Evolutionary conservation across 2,113 vertebrate genomes (phyloP).

Genomic region (Pollimyrus isidori): DNA sequence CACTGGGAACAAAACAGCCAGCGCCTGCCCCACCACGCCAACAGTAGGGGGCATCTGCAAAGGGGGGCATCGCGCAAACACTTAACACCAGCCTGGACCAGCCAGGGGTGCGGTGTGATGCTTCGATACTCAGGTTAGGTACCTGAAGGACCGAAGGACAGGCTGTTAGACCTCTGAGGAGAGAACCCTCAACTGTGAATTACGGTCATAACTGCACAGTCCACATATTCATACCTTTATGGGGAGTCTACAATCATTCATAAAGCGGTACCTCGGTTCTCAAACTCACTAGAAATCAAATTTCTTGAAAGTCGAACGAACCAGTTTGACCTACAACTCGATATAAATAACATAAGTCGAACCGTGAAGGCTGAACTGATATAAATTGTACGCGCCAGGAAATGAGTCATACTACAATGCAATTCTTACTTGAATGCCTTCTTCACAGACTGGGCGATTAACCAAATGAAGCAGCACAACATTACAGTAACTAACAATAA

Average conservation of each 20-base stretch:
- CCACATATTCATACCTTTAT: background rate
- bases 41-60: background rate
- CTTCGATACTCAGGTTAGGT: background rate
- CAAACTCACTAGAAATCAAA: too few species aligned
- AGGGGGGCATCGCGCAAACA: background rate
- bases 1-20: slow-evolving; percentile 11
- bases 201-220: background rate
- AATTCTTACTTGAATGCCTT: too few species aligned
- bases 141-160: background rate
- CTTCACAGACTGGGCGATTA: too few species aligned
- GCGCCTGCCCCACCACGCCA: background rate
- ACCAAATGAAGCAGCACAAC: too few species aligned
- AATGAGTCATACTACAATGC: too few species aligned
- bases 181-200: background rate
- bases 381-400: too few species aligned
- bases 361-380: too few species aligned
- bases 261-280: too few species aligned
- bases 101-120: background rate
- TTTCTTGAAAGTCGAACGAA: too few species aligned
- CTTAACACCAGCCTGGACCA: background rate
- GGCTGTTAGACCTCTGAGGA: background rate
- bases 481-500: too few species aligned
- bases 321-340: too few species aligned
- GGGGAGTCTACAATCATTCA: background rate
- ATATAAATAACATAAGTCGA: too few species aligned